phyloP scores from a whole-genome alignment of 1,140 invertebrate genomes.

The Diorhabda sublineata region DNA sequence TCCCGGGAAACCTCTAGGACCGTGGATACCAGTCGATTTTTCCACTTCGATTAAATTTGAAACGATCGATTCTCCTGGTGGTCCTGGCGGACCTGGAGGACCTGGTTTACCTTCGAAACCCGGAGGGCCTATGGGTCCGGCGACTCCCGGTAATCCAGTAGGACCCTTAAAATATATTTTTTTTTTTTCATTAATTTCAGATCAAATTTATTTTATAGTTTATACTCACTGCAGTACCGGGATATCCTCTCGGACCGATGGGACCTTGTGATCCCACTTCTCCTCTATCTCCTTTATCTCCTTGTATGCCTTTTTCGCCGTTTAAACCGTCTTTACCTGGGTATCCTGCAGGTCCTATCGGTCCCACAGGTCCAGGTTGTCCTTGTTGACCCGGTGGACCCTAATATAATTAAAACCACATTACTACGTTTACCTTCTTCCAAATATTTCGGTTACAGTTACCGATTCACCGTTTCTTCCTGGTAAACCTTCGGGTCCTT shows the following conservation, averaged over 20 bases:
- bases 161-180: constrained; percentile 17
- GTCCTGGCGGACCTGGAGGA: constrained; percentile 37
- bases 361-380: constrained; percentile 45
- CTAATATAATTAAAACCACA: constrained; percentile 11
- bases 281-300: constrained; percentile 51
- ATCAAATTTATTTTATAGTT: neutral
- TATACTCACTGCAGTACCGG: constrained; percentile 49
- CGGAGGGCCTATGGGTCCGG: constrained; percentile 44
- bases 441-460: neutral
- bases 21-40: constrained; percentile 38
- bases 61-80: constrained; percentile 31
- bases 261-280: constrained; percentile 54
- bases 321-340: constrained; percentile 51
- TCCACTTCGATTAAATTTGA: constrained; percentile 25
- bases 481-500: constrained; percentile 47
- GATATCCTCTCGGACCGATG: constrained; percentile 57
- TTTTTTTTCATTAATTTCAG: neutral
- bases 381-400: constrained; percentile 40
- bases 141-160: constrained; percentile 29
- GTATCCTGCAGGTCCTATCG: constrained; percentile 47
- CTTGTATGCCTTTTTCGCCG: constrained; percentile 48
- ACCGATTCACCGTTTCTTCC: constrained; percentile 38
- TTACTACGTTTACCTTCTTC: constrained; percentile 14
- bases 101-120: constrained; percentile 39
- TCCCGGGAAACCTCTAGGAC: constrained; percentile 44